Conservation (phyloP, 2,113 vertebrate genomes). For the Numenius arquata region DNA sequence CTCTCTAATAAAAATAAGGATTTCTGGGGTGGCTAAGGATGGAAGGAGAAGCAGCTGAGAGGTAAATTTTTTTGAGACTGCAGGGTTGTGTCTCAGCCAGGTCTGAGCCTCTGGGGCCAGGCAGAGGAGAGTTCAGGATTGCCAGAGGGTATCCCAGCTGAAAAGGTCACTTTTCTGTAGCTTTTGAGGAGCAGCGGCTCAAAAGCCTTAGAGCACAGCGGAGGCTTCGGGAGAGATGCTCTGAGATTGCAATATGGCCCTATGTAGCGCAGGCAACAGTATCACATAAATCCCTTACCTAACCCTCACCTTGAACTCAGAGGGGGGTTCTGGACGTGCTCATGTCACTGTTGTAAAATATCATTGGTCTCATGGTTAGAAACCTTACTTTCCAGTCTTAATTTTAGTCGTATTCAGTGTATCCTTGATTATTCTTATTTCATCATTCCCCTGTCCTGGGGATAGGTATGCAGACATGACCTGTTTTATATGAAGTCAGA, state of each 20-base stretch:
- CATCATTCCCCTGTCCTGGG: fast-evolving
- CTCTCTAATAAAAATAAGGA: background rate
- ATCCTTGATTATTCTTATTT: background rate
- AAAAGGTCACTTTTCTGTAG: background rate
- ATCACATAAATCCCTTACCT: background rate
- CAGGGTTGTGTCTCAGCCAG: background rate
- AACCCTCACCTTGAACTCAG: background rate
- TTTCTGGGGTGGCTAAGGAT: background rate
- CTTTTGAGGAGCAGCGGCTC: background rate
- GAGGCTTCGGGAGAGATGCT: background rate
- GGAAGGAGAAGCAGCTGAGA: background rate
- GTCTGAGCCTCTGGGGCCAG: background rate
- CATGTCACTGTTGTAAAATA: background rate
- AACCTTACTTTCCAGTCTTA: background rate
- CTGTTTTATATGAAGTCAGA: background rate
- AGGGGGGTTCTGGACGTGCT: background rate
- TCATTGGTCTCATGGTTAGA: background rate
- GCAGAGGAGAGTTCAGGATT: background rate
- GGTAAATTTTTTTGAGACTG: background rate
- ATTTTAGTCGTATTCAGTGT: fast-evolving
- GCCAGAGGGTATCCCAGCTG: background rate
- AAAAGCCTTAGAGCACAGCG: background rate
- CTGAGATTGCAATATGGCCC: background rate
- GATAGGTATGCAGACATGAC: background rate
- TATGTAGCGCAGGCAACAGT: background rate